Evolutionary conservation across 2,888 invertebrate genomes (phyloP), one percentile per base, ranked within the genome.

Genomic region (Chouioia cunea): DNA sequence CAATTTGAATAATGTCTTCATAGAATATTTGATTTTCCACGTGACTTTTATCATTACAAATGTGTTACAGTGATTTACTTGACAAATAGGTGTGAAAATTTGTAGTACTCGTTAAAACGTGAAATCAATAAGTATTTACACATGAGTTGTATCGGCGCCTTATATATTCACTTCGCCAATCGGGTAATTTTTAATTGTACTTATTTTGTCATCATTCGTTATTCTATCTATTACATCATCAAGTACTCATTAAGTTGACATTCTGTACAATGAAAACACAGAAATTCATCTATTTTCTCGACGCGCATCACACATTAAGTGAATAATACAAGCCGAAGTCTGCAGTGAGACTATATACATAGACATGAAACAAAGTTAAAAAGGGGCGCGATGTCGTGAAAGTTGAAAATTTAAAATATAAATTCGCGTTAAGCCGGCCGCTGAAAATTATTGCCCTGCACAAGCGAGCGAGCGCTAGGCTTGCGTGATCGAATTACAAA

Each of bases 401-500:
- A 71, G 68, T 73, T 64, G 68, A 69, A 59, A 72, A 60, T 56
- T 70, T 74, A 66, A 72, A 75, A 75, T 77, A 79, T 80, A 81
- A 81, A 81, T 82, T 80, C 77, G 77, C 78, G 81, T 83, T 80
- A 82, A 78, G 77, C 75, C 76, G 58, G 65, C 76, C 77, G 78
- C 18, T 2, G 1, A 79, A 81, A 81, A 82, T 80, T 79, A 80
- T 77, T 78, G 68, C 66, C 65, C 65, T 63, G 71, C 73, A 65
- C 70, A 70, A 76, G 74, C 76, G 73, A 3, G 27, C 27, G 27
- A 27, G 6, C 76, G 73, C 76, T 27, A 20, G 18, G n/a, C n/a
- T n/a, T 22, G 4, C 74, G 76, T 79, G 79, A 82, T 83, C 79
- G 79, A 83, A 83, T 84, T 84, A 83, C 81, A 78, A 83, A 83